phyloP scores from a whole-genome alignment of 2,113 vertebrate genomes.

The Pelobates fuscus region DNA sequence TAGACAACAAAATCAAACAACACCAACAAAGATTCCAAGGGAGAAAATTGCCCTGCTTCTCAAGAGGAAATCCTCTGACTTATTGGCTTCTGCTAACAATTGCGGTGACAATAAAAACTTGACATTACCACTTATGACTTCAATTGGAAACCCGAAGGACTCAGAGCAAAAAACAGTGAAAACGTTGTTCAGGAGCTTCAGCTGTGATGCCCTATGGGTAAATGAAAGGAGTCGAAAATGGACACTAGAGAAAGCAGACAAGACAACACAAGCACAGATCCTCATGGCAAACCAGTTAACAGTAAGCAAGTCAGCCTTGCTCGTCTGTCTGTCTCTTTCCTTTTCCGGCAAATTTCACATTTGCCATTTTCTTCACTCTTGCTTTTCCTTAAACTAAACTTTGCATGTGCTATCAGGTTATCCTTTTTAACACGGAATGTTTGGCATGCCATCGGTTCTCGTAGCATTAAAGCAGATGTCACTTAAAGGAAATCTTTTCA shows the following conservation, averaged over 20 bases:
- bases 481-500: too few species aligned
- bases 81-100: constrained; percentile 45
- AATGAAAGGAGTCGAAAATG: constrained; percentile 73
- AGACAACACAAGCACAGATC: constrained; percentile 53
- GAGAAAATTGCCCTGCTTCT: constrained; percentile 55
- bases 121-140: constrained; percentile 55
- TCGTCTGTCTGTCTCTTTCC: not conserved
- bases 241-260: constrained; percentile 67
- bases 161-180: constrained; percentile 53
- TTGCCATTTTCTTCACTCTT: not conserved
- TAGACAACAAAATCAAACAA: constrained; percentile 55
- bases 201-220: constrained; percentile 82
- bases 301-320: constrained; percentile 68
- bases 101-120: constrained; percentile 49
- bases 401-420: too few species aligned
- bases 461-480: too few species aligned
- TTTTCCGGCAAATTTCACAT: constrained; percentile 33
- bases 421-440: too few species aligned
- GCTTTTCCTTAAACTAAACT: not conserved
- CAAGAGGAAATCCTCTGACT: constrained; percentile 53
- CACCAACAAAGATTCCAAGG: constrained; percentile 56
- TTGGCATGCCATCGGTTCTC: too few species aligned
- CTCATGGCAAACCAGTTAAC: constrained; percentile 62
- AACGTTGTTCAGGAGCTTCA: constrained; percentile 59
- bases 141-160: constrained; percentile 55